Evolutionary conservation across 2,113 vertebrate genomes (phyloP), one percentile per base, ranked within the genome.

Genomic region (Equus przewalskii): DNA sequence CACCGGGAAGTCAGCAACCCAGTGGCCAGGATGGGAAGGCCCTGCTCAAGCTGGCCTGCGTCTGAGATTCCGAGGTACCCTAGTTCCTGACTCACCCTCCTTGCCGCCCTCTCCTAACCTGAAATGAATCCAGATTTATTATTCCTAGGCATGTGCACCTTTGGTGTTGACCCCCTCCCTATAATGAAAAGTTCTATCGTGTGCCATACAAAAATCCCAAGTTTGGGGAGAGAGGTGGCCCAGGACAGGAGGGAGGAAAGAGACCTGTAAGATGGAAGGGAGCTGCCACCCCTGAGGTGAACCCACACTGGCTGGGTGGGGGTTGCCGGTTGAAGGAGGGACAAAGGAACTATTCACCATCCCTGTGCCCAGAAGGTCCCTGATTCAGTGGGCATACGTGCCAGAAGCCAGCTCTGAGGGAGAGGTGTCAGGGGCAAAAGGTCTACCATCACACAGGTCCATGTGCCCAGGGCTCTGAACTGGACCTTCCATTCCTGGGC

Each of bases 31-130:
- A 36, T 12, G 28, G 15, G 30, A 80, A 56, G 70, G 70, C 13
- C 1, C 13, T 10, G 28, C 60, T 13, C 3, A 6, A 3, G 19
- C 76, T 54, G 10, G 16, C 46, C 36, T 54, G 13, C 54, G 11
- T 82, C 65, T 65, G 51, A 26, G 6, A n/a, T 11, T 15, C 41
- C 3, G 0, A 6, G 2, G 44, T 3, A 11, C 1, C n/a, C 24
- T 7, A 30, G 13, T 79, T 79, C 24, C 44, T 10, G 18, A 46
- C 1, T 24, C 0, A 36, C 16, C 5, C 22, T 6, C 7, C 21
- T 70, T 28, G 73, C n/a, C 21, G 33, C 73, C 49, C n/a, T 13
- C n/a, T n/a, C 4, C 21, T 6, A 87, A 15, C 13, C 8, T 81
- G 30, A 36, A 70, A 70, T 41, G 44, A 73, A 46, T 15, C 24